Evolutionary conservation across 2,113 vertebrate genomes (phyloP), one percentile per base, ranked within the genome.

Genomic region (Psittacara wagleri): DNA sequence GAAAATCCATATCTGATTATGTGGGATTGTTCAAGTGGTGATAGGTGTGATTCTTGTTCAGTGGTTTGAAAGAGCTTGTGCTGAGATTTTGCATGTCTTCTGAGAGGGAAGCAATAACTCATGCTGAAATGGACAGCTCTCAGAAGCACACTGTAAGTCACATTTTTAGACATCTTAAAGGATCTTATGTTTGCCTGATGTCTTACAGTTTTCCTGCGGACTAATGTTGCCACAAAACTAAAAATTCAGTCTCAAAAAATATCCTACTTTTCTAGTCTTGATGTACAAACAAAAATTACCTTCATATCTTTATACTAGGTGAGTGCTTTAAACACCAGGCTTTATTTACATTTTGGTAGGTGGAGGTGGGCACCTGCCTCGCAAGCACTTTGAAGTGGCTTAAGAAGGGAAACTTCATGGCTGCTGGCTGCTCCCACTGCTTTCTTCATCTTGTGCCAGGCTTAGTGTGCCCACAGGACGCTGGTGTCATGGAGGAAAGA

Each of bases 331-430:
- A 72, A 29, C 12, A 48, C 35, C 20, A 43, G 25, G 16, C 19
- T 64, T 54, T 14, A 68, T 64, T 54, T 14, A 68, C 7, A n/a
- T 46, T 76, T 79, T 27, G 6, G 19, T n/a, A 62, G 11, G 41
- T 3, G 0, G 35, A 8, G 17, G 41, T 0, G 2, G 66, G 7
- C 15, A 63, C 6, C 41, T 66, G 44, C 31, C 48, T 24, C 0
- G 0, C 7, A 33, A 66, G 24, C 15, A 28, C 10, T 33, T 55
- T 73, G 15, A 8, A 55, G 52, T 4, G n/a, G 3, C 29, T 80
- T 73, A 74, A 64, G 22, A 13, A 77, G 24, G 29, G 44, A 83
- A 69, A 59, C 0, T 11, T 17, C 54, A 24, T 4, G 33, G 23
- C 12, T 72, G 33, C 5, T 7, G 33, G 29, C 12, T 73, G 39